Evolutionary conservation across 2,888 invertebrate species (phyloP).

Genomic region (Gryllus longicercus): DNA sequence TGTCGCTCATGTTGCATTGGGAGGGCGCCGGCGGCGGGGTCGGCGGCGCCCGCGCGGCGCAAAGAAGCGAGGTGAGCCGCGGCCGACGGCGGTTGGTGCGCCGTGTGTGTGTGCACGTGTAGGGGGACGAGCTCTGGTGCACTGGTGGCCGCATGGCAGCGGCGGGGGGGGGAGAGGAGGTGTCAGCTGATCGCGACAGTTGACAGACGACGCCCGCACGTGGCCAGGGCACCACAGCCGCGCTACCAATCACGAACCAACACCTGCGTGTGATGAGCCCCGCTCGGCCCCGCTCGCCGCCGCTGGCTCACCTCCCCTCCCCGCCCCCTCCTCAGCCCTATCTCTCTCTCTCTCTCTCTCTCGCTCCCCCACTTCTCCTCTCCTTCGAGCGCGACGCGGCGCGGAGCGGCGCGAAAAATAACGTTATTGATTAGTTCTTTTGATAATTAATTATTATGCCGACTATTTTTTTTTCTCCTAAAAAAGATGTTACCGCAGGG

Average conservation of each 20-base stretch:
- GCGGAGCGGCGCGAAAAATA: neutral
- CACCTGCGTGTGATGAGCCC: conserved; percentile 29
- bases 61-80: too few species aligned
- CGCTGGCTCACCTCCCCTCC: too few species aligned
- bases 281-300: neutral
- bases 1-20: conserved; percentile 5
- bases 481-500: conserved; percentile 7
- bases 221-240: neutral
- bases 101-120: too few species aligned
- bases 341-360: too few species aligned
- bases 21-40: neutral
- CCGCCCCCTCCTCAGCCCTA: too few species aligned
- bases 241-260: conserved; percentile 19
- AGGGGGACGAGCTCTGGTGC: neutral
- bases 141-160: neutral
- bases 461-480: neutral
- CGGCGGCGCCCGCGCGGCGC: neutral
- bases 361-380: too few species aligned
- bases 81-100: neutral
- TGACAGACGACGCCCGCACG: conserved; percentile 29
- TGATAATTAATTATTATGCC: conserved; percentile 3
- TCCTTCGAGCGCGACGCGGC: neutral
- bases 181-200: conserved; percentile 28
- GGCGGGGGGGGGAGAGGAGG: neutral
- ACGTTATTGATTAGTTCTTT: conserved; percentile 7